Evolutionary conservation across 2,113 vertebrate genomes (phyloP).

Genomic region (Brachyhypopomus occidentalis): DNA sequence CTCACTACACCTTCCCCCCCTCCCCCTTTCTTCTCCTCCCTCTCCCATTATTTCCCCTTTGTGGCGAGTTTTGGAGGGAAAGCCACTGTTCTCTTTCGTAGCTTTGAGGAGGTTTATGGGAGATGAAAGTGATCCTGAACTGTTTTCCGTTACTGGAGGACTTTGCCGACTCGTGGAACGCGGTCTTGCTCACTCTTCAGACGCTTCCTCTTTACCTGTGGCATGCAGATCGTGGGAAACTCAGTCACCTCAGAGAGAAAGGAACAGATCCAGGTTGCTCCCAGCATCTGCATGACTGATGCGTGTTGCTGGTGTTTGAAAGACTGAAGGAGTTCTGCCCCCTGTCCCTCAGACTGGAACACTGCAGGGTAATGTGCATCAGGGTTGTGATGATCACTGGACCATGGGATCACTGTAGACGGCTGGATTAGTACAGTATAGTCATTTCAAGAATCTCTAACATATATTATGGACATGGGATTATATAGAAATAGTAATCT

Average conservation of each 20-base stretch:
- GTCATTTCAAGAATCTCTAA: constrained; percentile 6
- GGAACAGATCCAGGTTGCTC: constrained; percentile 3
- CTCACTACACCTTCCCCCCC: not conserved
- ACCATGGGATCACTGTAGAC: not conserved
- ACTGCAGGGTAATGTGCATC: not conserved
- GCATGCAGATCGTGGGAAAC: not conserved
- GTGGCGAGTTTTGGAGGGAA: too few species aligned
- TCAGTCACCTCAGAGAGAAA: not conserved
- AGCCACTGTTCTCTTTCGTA: too few species aligned
- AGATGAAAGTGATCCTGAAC: not conserved
- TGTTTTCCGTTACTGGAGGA: not conserved
- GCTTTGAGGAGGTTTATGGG: not conserved
- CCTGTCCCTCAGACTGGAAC: not conserved
- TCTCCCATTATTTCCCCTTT: too few species aligned
- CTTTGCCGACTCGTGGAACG: constrained; percentile 12
- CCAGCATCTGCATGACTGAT: not conserved
- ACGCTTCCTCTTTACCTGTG: not conserved
- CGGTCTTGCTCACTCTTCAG: not conserved
- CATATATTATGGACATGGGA: not conserved
- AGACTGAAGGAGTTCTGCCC: not conserved
- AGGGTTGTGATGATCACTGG: constrained; percentile 2
- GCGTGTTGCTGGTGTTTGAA: not conserved
- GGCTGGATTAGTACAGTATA: not conserved
- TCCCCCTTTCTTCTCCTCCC: not conserved
- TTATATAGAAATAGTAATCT: not conserved